Evolutionary conservation across 2,888 invertebrate species (phyloP), one percentile per base, ranked within the genome.

Genomic region (Drosophila prostipennis): DNA sequence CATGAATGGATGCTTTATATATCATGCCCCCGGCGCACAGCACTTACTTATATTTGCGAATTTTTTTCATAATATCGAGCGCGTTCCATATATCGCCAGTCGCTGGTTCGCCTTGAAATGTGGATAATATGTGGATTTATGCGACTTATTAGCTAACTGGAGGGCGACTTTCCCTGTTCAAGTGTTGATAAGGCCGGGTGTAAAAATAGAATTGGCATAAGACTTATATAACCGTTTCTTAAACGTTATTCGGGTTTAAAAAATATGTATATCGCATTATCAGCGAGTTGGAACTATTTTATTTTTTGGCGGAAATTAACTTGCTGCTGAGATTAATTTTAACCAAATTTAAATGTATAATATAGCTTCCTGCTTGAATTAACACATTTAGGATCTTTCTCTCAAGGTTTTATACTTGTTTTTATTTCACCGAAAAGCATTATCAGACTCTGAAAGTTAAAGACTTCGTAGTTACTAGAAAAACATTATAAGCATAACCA

Each of bases 1-100:
- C 54, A 83, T 83, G 78, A 84, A 83, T 85, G 85, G 79, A 68
- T 51, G 76, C 68, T 54, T 72, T 53, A 67, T 78, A 70, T 75
- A 68, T 51, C 59, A 85, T 45, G 60, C 56, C 34, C 16, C 3
- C 14, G 40, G 16, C 40, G 8, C 26, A 6, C 14, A 48, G 32
- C 32, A 59, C 57, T 55, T 34, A 11, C 11, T 34, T 52, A n/a
- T 48, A 40, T 14, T 55, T 56, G 36, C 68, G 37, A 54, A 57
- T 48, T 52, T 59, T 8, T 26, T 39, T 8, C 36, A 53, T 57
- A 42, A 64, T 60, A 45, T 78, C 67, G 70, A 81, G 77, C 69
- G 51, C 72, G 34, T 29, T 58, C 40, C 51, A 48, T 52, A 42
- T 69, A 53, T 46, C 32, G 49, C 37, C 7, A 42, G 19, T 56